Evolutionary conservation across 92 coral and sea anemone genomes (phyloP).

Genomic region (Umimayanthus kanabou): DNA sequence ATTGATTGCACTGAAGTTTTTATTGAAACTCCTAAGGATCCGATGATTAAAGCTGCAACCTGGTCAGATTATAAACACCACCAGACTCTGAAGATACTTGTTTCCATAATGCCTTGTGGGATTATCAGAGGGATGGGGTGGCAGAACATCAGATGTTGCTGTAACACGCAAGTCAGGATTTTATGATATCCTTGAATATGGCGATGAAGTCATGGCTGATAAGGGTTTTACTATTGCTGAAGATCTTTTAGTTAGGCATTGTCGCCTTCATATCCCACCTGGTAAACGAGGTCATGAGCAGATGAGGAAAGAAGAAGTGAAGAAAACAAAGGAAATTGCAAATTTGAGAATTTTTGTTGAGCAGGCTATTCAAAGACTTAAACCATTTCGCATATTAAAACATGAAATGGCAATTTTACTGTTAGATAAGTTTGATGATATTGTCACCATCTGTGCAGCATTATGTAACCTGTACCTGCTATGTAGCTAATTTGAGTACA

Average conservation of each 20-base stretch:
- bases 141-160: slow-evolving; percentile 48
- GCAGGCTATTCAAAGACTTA: slow-evolving; percentile 35
- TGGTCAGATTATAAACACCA: too few species aligned
- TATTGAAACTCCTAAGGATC: slow-evolving; percentile 61
- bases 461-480: too few species aligned
- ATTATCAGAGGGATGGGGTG: slow-evolving; percentile 52
- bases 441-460: neutral
- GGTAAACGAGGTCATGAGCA: slow-evolving; percentile 19
- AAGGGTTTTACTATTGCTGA: too few species aligned
- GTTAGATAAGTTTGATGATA: slow-evolving; percentile 39
- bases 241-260: neutral
- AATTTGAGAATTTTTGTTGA: slow-evolving; percentile 27
- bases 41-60: slow-evolving; percentile 44
- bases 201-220: slow-evolving; percentile 45
- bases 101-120: slow-evolving; percentile 48
- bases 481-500: too few species aligned
- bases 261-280: neutral
- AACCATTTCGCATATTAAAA: slow-evolving; percentile 32
- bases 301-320: slow-evolving; percentile 1
- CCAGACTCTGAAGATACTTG: slow-evolving; percentile 50
- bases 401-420: slow-evolving; percentile 31
- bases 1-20: slow-evolving; percentile 63
- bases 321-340: slow-evolving; percentile 45
- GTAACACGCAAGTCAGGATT: slow-evolving; percentile 43
- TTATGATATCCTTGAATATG: slow-evolving; percentile 35